phyloP scores from a whole-genome alignment of 2,797 vertebrate genomes.

The Micromesistius poutassou region DNA sequence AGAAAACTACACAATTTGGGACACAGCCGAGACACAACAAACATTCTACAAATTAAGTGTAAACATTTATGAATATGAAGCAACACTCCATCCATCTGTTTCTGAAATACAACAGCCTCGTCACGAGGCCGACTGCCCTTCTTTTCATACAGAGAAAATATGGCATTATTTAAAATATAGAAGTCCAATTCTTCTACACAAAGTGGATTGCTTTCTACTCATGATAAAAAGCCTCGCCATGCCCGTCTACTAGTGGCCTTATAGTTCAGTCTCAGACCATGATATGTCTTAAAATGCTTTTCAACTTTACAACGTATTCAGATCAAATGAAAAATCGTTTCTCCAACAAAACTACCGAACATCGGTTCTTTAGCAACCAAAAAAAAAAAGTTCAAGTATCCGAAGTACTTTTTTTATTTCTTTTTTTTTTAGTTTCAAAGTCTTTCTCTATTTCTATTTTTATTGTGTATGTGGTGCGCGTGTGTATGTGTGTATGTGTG shows the following conservation, averaged over 20 bases:
- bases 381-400: slow-evolving; percentile 81
- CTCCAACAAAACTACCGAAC: slow-evolving; percentile 55
- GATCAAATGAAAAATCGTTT: slow-evolving; percentile 55
- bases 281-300: slow-evolving; percentile 60
- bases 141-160: slow-evolving; percentile 77
- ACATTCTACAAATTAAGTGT: slow-evolving; percentile 81
- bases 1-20: slow-evolving; percentile 73
- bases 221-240: slow-evolving; percentile 68
- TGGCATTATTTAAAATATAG: slow-evolving; percentile 75
- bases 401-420: slow-evolving; percentile 67
- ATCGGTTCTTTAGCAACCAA: slow-evolving; percentile 58
- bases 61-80: slow-evolving; percentile 82
- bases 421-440: slow-evolving; percentile 35
- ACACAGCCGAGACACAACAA: slow-evolving; percentile 74
- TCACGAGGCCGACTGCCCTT: slow-evolving; percentile 68
- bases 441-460: slow-evolving; percentile 39
- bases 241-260: slow-evolving; percentile 63
- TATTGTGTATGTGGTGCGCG: background rate
- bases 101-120: slow-evolving; percentile 76
- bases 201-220: slow-evolving; percentile 75
- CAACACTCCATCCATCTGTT: slow-evolving; percentile 69
- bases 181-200: slow-evolving; percentile 77
- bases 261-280: slow-evolving; percentile 63
- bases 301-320: slow-evolving; percentile 63
- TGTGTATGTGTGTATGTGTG: background rate